These are phyloP conservation scores for Catalaphyllia jardinei DNA, from an alignment of 64 coral and sea anemone species.

Conservation along the genomic window DNA sequence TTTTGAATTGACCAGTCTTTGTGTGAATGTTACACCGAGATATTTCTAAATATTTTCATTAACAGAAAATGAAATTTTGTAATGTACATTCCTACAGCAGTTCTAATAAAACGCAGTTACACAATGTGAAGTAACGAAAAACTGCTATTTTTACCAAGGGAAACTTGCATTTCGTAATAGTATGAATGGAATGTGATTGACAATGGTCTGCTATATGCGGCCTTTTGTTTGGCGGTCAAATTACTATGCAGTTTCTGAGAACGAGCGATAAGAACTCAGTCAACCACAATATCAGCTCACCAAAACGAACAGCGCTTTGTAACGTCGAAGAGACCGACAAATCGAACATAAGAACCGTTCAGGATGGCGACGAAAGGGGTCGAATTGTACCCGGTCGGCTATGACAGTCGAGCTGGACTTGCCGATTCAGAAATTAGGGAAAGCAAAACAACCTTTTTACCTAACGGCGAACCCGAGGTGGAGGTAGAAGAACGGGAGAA, in stretches of 20 bases:
- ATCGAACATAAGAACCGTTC: neutral
- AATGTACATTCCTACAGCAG: too few species aligned
- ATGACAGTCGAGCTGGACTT: conserved; percentile 10
- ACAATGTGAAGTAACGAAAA: neutral
- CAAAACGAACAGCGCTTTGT: neutral
- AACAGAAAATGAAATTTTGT: too few species aligned
- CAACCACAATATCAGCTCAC: neutral
- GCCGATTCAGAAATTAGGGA: conserved; percentile 18
- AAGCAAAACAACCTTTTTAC: neutral
- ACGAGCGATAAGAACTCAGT: neutral
- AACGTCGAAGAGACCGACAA: neutral
- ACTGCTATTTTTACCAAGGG: neutral
- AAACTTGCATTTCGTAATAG: neutral
- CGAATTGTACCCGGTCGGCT: neutral
- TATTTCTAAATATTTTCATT: too few species aligned
- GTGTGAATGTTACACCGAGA: too few species aligned
- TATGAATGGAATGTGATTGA: conserved; percentile 5
- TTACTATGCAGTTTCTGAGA: neutral
- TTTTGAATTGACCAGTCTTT: too few species aligned
- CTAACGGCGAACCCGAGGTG: neutral
- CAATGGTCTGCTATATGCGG: neutral
- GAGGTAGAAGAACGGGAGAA: conserved; percentile 58
- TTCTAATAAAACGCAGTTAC: too few species aligned
- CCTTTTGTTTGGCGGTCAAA: conserved; percentile 6
- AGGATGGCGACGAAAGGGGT: neutral